Percentiles rank a stretch among this genome's conserved stretches.
Evolutionary conservation across 2,888 invertebrate genomes (phyloP).

Genomic region (Lydus trimaculatus): DNA sequence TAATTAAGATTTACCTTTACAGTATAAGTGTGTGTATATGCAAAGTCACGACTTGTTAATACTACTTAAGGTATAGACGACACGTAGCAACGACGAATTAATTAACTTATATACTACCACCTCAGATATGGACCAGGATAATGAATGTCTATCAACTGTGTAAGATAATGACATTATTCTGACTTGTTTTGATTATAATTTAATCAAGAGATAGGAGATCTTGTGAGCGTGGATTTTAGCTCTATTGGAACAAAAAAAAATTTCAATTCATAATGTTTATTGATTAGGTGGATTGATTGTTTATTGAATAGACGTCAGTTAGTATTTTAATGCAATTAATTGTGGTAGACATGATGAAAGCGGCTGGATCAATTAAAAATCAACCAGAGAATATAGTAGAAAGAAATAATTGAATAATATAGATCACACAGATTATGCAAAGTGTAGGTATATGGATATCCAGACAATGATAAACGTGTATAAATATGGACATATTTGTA

Average conservation of each 20-base stretch:
- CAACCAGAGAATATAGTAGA: too few species aligned
- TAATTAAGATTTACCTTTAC: slow-evolving; percentile 35
- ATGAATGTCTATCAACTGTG: slow-evolving; percentile 40
- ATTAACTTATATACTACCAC: slow-evolving; percentile 46
- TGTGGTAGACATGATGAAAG: too few species aligned
- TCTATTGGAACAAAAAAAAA: too few species aligned
- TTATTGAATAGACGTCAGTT: neutral
- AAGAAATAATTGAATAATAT: too few species aligned
- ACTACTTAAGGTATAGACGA: slow-evolving; percentile 52
- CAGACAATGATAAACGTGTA: neutral
- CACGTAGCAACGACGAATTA: slow-evolving; percentile 50
- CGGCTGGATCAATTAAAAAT: too few species aligned
- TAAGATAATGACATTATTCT: slow-evolving; percentile 32
- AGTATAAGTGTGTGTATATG: slow-evolving; percentile 32
- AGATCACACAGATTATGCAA: too few species aligned
- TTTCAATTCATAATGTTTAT: neutral
- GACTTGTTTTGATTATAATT: neutral
- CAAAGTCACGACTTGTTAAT: slow-evolving; percentile 51
- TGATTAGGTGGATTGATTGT: too few species aligned
- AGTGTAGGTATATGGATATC: too few species aligned
- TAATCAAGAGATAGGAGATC: too few species aligned
- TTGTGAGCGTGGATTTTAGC: too few species aligned
- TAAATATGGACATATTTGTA: neutral
- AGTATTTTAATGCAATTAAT: too few species aligned
- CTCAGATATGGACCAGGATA: slow-evolving; percentile 45